Base-by-base conservation (phyloP, 2,888 invertebrate genomes). In the Rhogogaster chlorosoma region DNA sequence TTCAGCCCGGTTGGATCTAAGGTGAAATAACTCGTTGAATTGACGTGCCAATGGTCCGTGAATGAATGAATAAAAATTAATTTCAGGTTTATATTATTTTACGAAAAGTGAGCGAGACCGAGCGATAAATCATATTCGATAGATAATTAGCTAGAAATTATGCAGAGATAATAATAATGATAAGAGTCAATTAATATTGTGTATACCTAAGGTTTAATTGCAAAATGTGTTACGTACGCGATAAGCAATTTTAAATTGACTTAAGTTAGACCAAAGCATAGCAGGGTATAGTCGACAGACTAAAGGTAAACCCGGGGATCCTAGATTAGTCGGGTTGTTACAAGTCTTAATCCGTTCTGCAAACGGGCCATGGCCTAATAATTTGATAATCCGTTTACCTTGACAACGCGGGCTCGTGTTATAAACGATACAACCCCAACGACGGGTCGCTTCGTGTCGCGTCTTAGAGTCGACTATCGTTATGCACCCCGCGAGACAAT, bases 361-460 rank as follows among this genome's bases (percentile, higher is more conserved):
- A 80, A 80, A 80, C 80, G 61, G 80, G 36, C n/a, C 61, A 61
- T 61, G 80, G 61, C 61, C 80, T 36, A 80, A 80, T 80, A 80
- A 80, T 80, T 80, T 80, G 80, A 61, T 80, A 80, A 80, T 80
- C 80, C 80, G 80, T 80, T 80, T 61, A 80, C 57, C 80, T 26
- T 29, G 57, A 61, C 61, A 36, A 36, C 36, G 71, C 22, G 22
- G n/a, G 38, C 42, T 42, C 6, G 38, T 26, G 71, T 42, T 22
- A 29, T 22, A 42, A 22, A 73, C 71, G 9, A 22, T 73, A 38
- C 71, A 42, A 73, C 38, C 71, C 9, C 6, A 3, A 18, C 18
- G 15, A 10, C 32, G 15, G 36, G 70, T 6, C 53, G 49, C 49
- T 5, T n/a, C 53, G 53, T 12, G 42, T 10, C 42, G 42, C 42